Evolutionary conservation across 2,797 vertebrate species (phyloP).

Genomic region (Eulemur albifrons): DNA sequence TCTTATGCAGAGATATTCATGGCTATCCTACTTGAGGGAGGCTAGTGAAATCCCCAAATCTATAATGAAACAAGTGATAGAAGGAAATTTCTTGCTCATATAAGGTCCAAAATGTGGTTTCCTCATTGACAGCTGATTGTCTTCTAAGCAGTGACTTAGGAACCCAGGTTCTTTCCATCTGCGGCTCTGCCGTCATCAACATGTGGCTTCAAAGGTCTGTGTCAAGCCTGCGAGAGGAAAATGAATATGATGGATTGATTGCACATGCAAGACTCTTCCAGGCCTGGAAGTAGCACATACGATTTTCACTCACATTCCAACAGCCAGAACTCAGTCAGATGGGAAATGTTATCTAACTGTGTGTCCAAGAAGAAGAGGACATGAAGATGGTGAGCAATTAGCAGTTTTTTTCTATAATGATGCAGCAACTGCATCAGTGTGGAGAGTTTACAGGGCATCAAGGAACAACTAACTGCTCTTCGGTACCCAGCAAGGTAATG

Average conservation of each 20-base stretch:
- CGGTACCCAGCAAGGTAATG: neutral
- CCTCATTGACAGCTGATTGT: neutral
- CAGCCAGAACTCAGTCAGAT: neutral
- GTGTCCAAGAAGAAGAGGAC: neutral
- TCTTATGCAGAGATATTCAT: neutral
- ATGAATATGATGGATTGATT: neutral
- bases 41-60: neutral
- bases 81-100: neutral
- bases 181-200: neutral
- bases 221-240: neutral
- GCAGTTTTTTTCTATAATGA: neutral
- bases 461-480: neutral
- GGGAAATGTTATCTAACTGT: neutral
- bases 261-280: neutral
- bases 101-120: neutral
- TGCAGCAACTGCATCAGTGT: neutral
- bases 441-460: neutral
- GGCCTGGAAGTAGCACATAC: neutral
- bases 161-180: neutral
- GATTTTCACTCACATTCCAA: neutral
- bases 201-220: neutral
- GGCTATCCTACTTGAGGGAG: neutral
- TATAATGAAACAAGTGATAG: neutral
- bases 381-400: neutral
- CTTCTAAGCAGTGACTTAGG: neutral